phyloP scores from a whole-genome alignment of 2,888 invertebrate species.

The Nebria salina region DNA sequence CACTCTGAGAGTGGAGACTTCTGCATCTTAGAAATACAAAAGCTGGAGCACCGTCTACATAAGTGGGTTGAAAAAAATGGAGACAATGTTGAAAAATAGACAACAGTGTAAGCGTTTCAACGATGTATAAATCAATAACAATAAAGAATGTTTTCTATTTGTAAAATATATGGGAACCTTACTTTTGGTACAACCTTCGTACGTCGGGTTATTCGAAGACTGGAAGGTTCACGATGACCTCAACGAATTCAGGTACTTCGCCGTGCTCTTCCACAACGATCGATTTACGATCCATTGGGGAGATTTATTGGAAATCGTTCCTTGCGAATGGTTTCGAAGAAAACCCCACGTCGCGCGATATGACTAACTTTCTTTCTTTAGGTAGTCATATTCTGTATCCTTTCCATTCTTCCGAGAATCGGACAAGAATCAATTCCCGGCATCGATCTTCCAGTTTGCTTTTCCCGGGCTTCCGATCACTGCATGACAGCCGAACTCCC shows the following conservation, averaged over 20 bases:
- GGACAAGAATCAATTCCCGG: conserved; percentile 41
- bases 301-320: not conserved
- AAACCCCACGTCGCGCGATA: conserved; percentile 23
- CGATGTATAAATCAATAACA: too few relatives aligned
- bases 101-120: too few relatives aligned
- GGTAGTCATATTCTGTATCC: conserved; percentile 44
- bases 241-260: conserved; percentile 8
- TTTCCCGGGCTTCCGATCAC: not conserved
- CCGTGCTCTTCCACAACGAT: not conserved
- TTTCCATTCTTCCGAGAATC: conserved; percentile 45
- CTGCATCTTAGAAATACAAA: too few relatives aligned
- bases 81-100: too few relatives aligned
- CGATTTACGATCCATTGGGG: not conserved
- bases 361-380: conserved; percentile 17
- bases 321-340: not conserved
- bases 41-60: too few relatives aligned
- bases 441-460: not conserved
- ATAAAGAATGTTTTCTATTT: too few relatives aligned
- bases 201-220: not conserved
- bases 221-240: conserved; percentile 2
- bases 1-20: too few relatives aligned
- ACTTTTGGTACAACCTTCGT: too few relatives aligned
- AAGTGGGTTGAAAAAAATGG: too few relatives aligned
- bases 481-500: not conserved
- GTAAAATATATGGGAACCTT: too few relatives aligned